Base-by-base conservation (phyloP, 2,888 invertebrate genomes). In the Oxycera nigricornis region DNA sequence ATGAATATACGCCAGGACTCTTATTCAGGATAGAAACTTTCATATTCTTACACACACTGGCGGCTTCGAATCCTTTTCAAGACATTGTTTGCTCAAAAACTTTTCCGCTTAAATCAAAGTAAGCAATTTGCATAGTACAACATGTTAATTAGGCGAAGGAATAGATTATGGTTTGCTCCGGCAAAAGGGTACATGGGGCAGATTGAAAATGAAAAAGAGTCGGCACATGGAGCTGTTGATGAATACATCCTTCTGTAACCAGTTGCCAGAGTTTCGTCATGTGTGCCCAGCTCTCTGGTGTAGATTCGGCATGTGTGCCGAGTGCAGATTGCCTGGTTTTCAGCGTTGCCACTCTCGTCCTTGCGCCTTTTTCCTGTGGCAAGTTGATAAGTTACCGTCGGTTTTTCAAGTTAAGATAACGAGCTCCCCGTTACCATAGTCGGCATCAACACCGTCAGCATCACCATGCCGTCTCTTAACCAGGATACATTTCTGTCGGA, bases 51-150 rank as follows among this genome's bases (percentile, higher is more conserved):
- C 52, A 70, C 24, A 20, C 6, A 31, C n/a, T 17, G n/a, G 68
- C 70, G 22, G 35, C 55, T 70, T 52, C 31, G 52, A 46, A 70
- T 35, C 65, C 65, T 65, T 65, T 39, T 30, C 65, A 30, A 24
- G 52, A 72, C 67, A 52, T 26, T 76, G 74, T 76, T 76, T 76
- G 76, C 65, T 74, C 31, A 59, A 65, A 72, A 76, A 73, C 76
- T 76, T 76, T 74, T 76, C 74, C 72, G 72, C 67, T 76, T 76
- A 73, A 76, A 76, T 76, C 76, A 76, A 76, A 76, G 76, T 76
- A 76, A 76, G 76, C 76, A 76, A 76, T 76, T 76, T 76, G 74
- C 76, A 76, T 76, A 74, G 73, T 76, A 76, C 74, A 76, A 76
- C 76, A 76, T 76, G 76, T 76, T 76, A 76, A 76, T 76, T 76